phyloP scores from a whole-genome alignment of 2,888 invertebrate genomes.

The Cetonia aurata region DNA sequence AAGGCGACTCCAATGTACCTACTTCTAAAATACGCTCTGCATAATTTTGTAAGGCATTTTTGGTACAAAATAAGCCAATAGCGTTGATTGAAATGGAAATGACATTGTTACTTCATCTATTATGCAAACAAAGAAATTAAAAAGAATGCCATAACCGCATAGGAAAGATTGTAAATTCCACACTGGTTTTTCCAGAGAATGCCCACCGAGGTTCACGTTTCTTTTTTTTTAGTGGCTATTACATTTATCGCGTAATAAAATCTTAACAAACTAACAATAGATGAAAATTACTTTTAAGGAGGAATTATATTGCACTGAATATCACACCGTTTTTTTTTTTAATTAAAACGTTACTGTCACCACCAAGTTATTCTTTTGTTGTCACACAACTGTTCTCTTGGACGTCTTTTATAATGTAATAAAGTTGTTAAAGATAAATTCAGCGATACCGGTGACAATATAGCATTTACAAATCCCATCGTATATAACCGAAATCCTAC shows the following conservation, averaged over 20 bases:
- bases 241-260: conserved; percentile 38
- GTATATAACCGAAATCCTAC: conserved; percentile 5
- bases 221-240: conserved; percentile 4
- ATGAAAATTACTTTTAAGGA: conserved; percentile 34
- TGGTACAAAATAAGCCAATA: too few relatives aligned
- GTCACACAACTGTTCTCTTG: conserved; percentile 30
- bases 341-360: conserved; percentile 39
- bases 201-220: neutral
- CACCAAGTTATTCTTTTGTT: conserved; percentile 32
- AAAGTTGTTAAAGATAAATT: conserved; percentile 34
- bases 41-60: too few relatives aligned
- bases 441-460: conserved; percentile 8
- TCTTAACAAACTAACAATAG: conserved; percentile 37
- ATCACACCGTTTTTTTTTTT: conserved; percentile 26
- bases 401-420: conserved; percentile 30
- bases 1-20: too few relatives aligned
- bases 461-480: conserved; percentile 9
- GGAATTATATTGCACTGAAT: conserved; percentile 28
- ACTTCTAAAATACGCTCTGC: neutral
- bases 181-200: neutral
- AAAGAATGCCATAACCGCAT: too few relatives aligned
- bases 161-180: conserved; percentile 3
- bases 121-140: too few relatives aligned
- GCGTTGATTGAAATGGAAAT: too few relatives aligned
- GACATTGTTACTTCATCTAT: too few relatives aligned